A percentile compares a stretch with the other conserved stretches of the same genome.
These are phyloP conservation scores for Pyrocoelia pectoralis DNA, from an alignment of 2,888 invertebrate genomes.

Conservation along the genomic window DNA sequence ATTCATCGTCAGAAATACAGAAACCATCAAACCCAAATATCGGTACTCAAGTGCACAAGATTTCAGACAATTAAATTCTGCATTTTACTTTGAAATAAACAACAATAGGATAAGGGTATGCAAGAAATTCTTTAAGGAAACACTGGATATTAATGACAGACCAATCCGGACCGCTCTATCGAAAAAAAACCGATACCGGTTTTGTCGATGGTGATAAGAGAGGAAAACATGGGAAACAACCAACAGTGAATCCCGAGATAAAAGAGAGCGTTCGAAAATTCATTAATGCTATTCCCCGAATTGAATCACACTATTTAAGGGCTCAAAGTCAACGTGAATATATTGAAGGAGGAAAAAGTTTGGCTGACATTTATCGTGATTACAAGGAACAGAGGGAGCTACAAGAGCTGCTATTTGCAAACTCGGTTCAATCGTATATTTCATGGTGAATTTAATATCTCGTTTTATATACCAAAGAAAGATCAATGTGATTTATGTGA, in stretches of 20 bases:
- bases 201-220: conserved; percentile 15
- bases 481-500: too few relatives aligned
- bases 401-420: conserved; percentile 28
- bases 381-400: conserved; percentile 34
- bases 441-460: conserved; percentile 38
- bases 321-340: background rate
- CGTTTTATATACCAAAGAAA: conserved; percentile 2
- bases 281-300: conserved; percentile 41
- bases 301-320: conserved; percentile 4
- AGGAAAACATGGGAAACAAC: conserved; percentile 36
- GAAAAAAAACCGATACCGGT: conserved; percentile 26
- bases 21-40: conserved; percentile 35
- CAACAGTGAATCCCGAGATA: conserved; percentile 35
- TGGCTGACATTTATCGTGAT: conserved; percentile 41
- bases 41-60: conserved; percentile 36
- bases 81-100: conserved; percentile 38
- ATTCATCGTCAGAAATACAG: conserved; percentile 18
- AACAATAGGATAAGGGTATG: conserved; percentile 33
- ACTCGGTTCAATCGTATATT: conserved; percentile 33
- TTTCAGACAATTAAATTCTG: conserved; percentile 33
- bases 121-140: conserved; percentile 28
- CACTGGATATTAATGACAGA: conserved; percentile 37
- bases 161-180: conserved; percentile 35
- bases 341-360: conserved; percentile 43
- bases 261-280: conserved; percentile 37